Conservation (phyloP, 2,888 invertebrate species). For the Eupelmus urozonus region DNA sequence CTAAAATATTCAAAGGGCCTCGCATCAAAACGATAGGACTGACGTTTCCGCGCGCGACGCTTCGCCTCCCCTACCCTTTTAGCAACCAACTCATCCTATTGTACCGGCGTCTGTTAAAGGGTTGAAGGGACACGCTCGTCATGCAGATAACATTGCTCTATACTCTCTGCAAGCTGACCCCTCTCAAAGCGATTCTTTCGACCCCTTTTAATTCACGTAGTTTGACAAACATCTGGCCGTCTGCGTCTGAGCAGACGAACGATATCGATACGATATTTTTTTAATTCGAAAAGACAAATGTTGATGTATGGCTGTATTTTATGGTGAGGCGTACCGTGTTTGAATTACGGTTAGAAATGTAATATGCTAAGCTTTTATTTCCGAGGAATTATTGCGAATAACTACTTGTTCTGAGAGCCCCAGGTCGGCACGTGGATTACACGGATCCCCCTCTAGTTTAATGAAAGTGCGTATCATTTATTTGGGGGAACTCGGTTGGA, state of each 20-base stretch:
- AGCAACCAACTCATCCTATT: neutral
- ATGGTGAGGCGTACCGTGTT: too few relatives aligned
- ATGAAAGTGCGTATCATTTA: conserved; percentile 38
- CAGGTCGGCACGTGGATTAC: neutral
- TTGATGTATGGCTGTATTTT: too few relatives aligned
- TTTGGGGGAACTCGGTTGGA: conserved; percentile 2
- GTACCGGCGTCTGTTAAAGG: conserved; percentile 21
- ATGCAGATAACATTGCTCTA: conserved; percentile 11
- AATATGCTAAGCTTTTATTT: too few relatives aligned
- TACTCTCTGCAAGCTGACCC: conserved; percentile 13
- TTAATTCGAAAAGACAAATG: neutral
- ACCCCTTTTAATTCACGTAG: conserved; percentile 3
- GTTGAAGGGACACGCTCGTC: conserved; percentile 1
- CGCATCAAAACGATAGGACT: too few relatives aligned
- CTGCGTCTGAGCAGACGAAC: neutral
- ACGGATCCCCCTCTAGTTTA: conserved; percentile 16
- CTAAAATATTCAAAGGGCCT: too few relatives aligned
- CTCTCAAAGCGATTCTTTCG: neutral
- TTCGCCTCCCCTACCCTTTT: neutral
- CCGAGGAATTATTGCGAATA: too few relatives aligned
- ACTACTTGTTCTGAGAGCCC: neutral
- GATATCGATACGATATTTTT: neutral
- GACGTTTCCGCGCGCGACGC: too few relatives aligned
- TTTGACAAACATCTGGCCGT: neutral
- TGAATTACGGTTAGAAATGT: neutral